Conservation (phyloP, 2,113 vertebrate genomes). For the Apteryx mantelli region DNA sequence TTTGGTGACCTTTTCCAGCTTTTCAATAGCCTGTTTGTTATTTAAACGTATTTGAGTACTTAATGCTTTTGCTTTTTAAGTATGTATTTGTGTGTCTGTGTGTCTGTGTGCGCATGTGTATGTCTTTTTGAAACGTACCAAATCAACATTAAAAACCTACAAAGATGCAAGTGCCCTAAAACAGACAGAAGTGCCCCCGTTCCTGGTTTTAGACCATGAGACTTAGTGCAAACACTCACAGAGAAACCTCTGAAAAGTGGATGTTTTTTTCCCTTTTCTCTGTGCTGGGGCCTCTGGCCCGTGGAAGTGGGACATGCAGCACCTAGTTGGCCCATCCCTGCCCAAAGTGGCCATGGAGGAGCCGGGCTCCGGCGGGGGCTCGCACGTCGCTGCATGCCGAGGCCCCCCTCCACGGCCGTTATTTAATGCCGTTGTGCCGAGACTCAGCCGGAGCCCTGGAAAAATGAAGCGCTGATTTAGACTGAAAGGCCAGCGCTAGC, state of each 20-base stretch:
- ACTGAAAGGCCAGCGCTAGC: conserved; percentile 9
- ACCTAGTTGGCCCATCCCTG: not conserved
- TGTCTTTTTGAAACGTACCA: not conserved
- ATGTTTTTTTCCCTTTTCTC: not conserved
- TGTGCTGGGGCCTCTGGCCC: not conserved
- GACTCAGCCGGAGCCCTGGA: not conserved
- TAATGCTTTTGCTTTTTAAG: not conserved
- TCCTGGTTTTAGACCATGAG: not conserved
- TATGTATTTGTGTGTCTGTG: not conserved
- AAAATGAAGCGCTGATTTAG: conserved; percentile 11
- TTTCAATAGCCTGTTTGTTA: conserved; percentile 1
- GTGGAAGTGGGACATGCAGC: accelerated
- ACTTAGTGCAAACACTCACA: not conserved
- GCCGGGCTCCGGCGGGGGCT: not conserved
- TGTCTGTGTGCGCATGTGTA: not conserved
- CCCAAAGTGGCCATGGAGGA: not conserved
- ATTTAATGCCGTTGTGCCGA: not conserved
- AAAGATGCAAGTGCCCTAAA: accelerated
- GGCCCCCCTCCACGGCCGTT: accelerated
- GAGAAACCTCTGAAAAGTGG: not conserved
- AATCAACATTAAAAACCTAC: not conserved
- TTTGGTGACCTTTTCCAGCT: conserved; percentile 37
- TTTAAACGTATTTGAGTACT: not conserved
- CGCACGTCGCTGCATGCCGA: accelerated
- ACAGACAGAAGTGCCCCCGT: not conserved